A percentile compares a stretch with the other conserved stretches of the same genome.
phyloP scores from a whole-genome alignment of 2,113 vertebrate species.

The Cnemophilus loriae region DNA sequence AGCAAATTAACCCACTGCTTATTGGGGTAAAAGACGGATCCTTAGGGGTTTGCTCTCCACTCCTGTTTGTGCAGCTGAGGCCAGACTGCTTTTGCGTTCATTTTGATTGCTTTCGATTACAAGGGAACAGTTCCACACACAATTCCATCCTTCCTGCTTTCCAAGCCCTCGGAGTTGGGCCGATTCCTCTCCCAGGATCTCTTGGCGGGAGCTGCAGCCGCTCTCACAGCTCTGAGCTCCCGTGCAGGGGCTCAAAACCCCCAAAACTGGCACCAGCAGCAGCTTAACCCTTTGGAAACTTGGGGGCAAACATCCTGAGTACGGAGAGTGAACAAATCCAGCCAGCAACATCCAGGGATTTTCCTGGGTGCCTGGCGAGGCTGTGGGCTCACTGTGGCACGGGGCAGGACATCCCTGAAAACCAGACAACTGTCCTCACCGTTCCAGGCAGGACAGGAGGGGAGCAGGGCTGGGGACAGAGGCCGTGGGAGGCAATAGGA shows the following conservation, averaged over 20 bases:
- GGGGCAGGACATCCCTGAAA: not conserved
- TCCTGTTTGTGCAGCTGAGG: not conserved
- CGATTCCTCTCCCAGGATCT: not conserved
- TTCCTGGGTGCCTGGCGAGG: rapidly evolving
- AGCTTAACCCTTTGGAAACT: not conserved
- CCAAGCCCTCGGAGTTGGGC: not conserved
- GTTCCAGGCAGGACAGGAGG: not conserved
- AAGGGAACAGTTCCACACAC: not conserved
- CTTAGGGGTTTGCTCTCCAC: not conserved
- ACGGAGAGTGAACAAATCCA: rapidly evolving
- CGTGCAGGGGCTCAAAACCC: not conserved
- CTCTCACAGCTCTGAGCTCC: not conserved
- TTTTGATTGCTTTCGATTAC: no score
- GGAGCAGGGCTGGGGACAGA: not conserved
- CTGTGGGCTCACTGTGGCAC: not conserved
- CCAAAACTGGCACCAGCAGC: not conserved
- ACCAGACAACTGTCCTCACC: not conserved
- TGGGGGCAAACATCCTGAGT: rapidly evolving
- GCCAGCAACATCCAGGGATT: not conserved
- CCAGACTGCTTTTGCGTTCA: not conserved
- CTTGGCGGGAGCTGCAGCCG: rapidly evolving
- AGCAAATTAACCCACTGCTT: not conserved
- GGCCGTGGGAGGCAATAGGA: not conserved
- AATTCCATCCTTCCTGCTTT: not conserved
- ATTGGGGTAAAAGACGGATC: not conserved